These are phyloP conservation scores for Cinara cedri DNA, from an alignment of 2,888 invertebrate species.

Conservation along the genomic window DNA sequence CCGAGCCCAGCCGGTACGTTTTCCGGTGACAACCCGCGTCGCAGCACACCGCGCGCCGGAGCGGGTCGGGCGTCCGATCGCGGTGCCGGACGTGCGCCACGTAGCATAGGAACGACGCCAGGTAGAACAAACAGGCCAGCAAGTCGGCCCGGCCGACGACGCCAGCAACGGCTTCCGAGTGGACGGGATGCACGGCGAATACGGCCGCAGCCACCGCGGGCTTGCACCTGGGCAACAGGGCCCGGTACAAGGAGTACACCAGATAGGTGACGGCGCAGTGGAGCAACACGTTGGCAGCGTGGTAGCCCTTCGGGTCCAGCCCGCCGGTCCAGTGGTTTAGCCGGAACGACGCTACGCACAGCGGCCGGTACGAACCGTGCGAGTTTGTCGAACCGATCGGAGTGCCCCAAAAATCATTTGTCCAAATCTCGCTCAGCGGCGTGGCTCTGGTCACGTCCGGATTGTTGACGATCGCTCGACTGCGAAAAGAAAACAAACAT, in stretches of 20 bases:
- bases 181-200: conserved; percentile 94
- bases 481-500: conserved; percentile 65
- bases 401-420: conserved; percentile 98
- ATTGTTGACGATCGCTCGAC: conserved; percentile 94
- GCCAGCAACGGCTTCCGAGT: conserved; percentile 95
- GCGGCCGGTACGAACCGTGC: conserved; percentile 94
- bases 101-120: conserved; percentile 85
- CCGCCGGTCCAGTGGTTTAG: conserved; percentile 80
- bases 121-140: conserved; percentile 87
- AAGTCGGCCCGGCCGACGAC: conserved; percentile 95
- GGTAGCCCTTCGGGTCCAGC: conserved; percentile 82
- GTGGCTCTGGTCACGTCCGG: conserved; percentile 73
- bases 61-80: conserved; percentile 43
- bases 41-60: conserved; percentile 52
- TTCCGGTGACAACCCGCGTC: conserved; percentile 45
- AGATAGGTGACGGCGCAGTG: conserved; percentile 85
- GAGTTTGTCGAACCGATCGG: conserved; percentile 90
- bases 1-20: conserved; percentile 50
- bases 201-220: conserved; percentile 67
- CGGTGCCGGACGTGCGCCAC: conserved; percentile 71
- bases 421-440: conserved; percentile 80
- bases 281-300: conserved; percentile 82
- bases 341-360: conserved; percentile 87
- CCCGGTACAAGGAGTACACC: conserved; percentile 59
- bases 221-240: conserved; percentile 69